Base-by-base conservation (phyloP, 2,797 vertebrate species). In the Lagorchestes hirsutus region DNA sequence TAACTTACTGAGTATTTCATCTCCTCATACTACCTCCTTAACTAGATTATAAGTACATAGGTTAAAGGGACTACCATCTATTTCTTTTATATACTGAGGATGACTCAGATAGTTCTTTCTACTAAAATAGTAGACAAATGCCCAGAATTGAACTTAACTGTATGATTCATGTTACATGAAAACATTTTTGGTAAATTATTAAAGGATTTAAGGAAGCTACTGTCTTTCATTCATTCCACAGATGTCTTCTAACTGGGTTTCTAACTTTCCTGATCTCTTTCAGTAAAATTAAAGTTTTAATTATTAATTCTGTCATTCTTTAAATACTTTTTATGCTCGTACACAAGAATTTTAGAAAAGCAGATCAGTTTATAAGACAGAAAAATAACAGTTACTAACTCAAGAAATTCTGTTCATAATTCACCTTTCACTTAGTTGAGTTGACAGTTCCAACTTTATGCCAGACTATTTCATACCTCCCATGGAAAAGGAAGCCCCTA, bases 1-100 rank as follows among this genome's bases (percentile, higher is more conserved):
- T 82, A 82, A 74, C n/a, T 74, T 74, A 87, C 5, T 87, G 74
- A 87, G 94, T 93, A 96, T 97, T 93, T 57, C 95, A 95, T 93
- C 97, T 92, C 57, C 90, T 97, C 96, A 94, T 97, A 96, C 97
- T 98, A 95, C 94, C 97, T 96, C 92, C 96, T 97, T 96, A 97
- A 97, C 58, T 91, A 96, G 93, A 95, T 57, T 97, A 55, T 93
- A 52, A 94, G 96, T 97, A 98, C 92, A 98, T 98, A 98, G 98
- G 98, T 98, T 87, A 46, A 87, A 87, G 24, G 74, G 6, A 82
- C n/a, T 82, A 87, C 40, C 22, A 50, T 27, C 9, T 50, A 50
- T 87, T 87, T 87, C 40, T 46, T 27, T 87, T 87, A 87, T 11
- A 28, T 87, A 46, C 40, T 50, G 24, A 87, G 40, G 2, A 24